These are phyloP conservation scores for Chloroceryle aenea DNA, from an alignment of 2,113 vertebrate species.

Conservation along the genomic window DNA sequence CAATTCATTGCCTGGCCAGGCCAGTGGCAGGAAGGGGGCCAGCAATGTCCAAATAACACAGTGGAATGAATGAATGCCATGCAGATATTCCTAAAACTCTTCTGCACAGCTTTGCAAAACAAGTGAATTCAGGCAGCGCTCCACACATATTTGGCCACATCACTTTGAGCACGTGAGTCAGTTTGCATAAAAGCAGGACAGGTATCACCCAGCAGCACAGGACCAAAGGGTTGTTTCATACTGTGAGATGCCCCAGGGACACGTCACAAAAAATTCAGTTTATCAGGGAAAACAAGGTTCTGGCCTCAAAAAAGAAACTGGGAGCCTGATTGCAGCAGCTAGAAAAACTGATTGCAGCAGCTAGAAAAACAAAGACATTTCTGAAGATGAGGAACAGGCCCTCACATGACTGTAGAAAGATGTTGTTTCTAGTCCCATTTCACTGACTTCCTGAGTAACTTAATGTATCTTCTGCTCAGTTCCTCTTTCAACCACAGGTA, in stretches of 20 bases:
- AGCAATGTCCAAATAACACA: not conserved
- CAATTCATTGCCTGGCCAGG: not conserved
- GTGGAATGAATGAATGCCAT: constrained; percentile 6
- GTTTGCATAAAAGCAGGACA: not conserved
- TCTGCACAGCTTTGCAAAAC: not conserved
- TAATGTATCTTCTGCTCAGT: not conserved
- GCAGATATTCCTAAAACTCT: constrained; percentile 25
- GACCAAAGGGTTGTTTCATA: not conserved
- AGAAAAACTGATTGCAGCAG: not conserved
- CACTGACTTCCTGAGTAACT: not conserved
- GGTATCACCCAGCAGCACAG: not conserved
- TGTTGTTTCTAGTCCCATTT: not conserved
- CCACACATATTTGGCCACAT: not conserved
- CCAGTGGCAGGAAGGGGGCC: not conserved
- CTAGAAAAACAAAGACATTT: constrained; percentile 11
- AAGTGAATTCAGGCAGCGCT: not conserved
- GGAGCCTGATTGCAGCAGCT: not conserved
- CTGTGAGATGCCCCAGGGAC: not conserved
- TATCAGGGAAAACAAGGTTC: not conserved
- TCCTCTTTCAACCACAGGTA: not conserved
- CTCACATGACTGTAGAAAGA: not conserved
- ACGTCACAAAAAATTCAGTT: not conserved
- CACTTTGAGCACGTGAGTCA: not conserved
- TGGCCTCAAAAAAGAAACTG: not conserved
- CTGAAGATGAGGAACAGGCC: not conserved